Conservation (phyloP, 2,113 vertebrate species). For the Ageneiosus marmoratus region DNA sequence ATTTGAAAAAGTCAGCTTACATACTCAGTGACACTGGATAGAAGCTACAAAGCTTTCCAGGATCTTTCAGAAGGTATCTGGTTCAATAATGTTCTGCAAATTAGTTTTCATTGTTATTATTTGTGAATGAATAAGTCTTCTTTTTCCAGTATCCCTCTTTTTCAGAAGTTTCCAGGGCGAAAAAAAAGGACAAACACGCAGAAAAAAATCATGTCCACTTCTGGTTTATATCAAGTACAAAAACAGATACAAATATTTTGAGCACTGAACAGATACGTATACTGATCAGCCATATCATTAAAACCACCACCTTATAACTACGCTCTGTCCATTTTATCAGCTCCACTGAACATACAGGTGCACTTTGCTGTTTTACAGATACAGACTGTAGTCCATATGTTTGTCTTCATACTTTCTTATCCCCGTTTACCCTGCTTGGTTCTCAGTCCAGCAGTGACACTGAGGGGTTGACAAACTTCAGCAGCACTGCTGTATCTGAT, state of each 20-base stretch:
- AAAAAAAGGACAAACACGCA: too few species aligned
- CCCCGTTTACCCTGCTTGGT: too few species aligned
- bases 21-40: background rate
- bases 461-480: too few species aligned
- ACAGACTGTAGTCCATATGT: too few species aligned
- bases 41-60: background rate
- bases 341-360: too few species aligned
- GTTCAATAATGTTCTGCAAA: background rate
- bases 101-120: background rate
- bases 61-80: background rate
- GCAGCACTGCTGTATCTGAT: too few species aligned
- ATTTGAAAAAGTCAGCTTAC: background rate
- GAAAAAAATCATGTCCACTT: background rate
- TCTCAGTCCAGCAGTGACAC: too few species aligned
- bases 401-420: too few species aligned
- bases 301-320: too few species aligned
- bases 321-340: too few species aligned
- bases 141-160: background rate
- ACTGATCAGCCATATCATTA: too few species aligned
- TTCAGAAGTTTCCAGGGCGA: background rate
- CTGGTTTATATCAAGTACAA: background rate
- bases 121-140: background rate
- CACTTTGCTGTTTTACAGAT: too few species aligned
- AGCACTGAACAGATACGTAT: background rate
- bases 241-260: background rate